phyloP scores from a whole-genome alignment of 2,888 invertebrate species.

The Drosophila mayaguana region DNA sequence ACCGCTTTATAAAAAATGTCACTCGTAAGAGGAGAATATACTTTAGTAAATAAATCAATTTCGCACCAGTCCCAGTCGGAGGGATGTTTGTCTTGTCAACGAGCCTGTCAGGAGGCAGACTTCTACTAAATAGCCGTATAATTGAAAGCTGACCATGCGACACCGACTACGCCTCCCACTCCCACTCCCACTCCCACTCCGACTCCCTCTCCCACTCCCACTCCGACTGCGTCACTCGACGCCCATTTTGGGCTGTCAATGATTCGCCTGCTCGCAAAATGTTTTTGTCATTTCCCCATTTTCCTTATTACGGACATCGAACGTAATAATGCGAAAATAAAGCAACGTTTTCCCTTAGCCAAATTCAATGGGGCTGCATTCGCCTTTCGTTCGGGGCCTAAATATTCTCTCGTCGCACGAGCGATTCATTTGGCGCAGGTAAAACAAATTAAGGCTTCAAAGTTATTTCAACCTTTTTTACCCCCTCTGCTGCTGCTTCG shows the following conservation, averaged over 20 bases:
- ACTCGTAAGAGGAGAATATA: slow-evolving; percentile 10
- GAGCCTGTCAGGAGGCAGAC: slow-evolving; percentile 20
- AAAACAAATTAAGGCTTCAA: slow-evolving; percentile 53
- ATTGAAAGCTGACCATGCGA: slow-evolving; percentile 61
- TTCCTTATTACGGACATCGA: slow-evolving; percentile 45
- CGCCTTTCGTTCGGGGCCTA: slow-evolving; percentile 37
- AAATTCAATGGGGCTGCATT: slow-evolving; percentile 33
- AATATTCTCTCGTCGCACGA: slow-evolving; percentile 66
- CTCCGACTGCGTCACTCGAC: slow-evolving; percentile 31
- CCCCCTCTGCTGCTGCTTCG: slow-evolving; percentile 1
- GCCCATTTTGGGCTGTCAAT: slow-evolving; percentile 29
- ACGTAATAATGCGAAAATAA: slow-evolving; percentile 32
- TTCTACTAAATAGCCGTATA: slow-evolving; percentile 64
- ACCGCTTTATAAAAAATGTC: slow-evolving; percentile 26
- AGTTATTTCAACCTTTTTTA: slow-evolving; percentile 56
- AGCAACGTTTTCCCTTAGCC: slow-evolving; percentile 10
- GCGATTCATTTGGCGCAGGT: slow-evolving; percentile 44
- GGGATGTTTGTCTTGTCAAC: slow-evolving; percentile 41
- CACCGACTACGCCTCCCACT: not conserved
- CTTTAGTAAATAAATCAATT: slow-evolving; percentile 61
- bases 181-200: slow-evolving; percentile 1
- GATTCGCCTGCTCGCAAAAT: not conserved
- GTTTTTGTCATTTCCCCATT: slow-evolving; percentile 44
- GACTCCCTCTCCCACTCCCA: slow-evolving; percentile 17
- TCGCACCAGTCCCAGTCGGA: slow-evolving; percentile 10